Percentiles rank a stretch among this genome's conserved stretches.
Evolutionary conservation across 2,888 invertebrate species (phyloP).

Genomic region (Eupithecia subumbrata): DNA sequence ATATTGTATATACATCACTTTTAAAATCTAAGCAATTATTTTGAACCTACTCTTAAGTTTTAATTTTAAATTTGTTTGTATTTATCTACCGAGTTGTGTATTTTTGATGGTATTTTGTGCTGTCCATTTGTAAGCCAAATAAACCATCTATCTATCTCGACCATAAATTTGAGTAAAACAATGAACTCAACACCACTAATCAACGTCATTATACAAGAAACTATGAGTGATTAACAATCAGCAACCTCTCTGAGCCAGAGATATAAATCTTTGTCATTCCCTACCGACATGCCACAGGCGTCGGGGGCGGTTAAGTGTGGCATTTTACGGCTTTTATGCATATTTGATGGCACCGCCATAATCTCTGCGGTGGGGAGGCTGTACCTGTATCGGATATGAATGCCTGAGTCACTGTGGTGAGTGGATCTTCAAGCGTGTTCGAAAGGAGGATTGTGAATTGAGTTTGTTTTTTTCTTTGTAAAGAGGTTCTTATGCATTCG

Average conservation of each 20-base stretch:
- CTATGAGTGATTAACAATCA: conserved; percentile 3
- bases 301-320: conserved; percentile 80
- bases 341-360: conserved; percentile 83
- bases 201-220: background rate
- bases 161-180: background rate
- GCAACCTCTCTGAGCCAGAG: conserved; percentile 8
- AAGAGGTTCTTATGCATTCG: background rate
- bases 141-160: too few species aligned
- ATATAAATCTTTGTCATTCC: conserved; percentile 21
- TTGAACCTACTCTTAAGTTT: too few species aligned
- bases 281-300: conserved; percentile 59
- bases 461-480: background rate
- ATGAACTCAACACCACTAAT: background rate
- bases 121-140: too few species aligned
- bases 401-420: conserved; percentile 48
- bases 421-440: conserved; percentile 38
- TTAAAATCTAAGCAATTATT: too few species aligned
- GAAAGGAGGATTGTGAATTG: background rate
- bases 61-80: too few species aligned
- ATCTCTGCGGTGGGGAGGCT: conserved; percentile 73
- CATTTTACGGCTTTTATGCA: conserved; percentile 85
- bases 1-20: too few species aligned
- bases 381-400: conserved; percentile 70
- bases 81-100: too few species aligned
- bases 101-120: too few species aligned